phyloP scores from a whole-genome alignment of 1,140 invertebrate genomes.

The Metopolophium dirhodum region DNA sequence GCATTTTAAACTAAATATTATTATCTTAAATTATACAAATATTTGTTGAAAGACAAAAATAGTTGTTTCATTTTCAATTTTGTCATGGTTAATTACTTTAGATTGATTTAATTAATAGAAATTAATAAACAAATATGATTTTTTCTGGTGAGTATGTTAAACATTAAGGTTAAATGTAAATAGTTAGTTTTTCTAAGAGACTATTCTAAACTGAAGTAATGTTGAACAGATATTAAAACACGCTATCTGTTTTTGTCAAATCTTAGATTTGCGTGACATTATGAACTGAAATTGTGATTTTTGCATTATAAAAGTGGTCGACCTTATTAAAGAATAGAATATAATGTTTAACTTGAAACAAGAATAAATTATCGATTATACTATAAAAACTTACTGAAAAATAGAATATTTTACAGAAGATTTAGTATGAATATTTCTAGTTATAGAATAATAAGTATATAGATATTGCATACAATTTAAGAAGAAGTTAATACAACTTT shows the following conservation, averaged over 20 bases:
- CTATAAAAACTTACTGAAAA: neutral
- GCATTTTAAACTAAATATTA: too few species aligned
- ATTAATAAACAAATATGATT: neutral
- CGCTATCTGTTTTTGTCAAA: conserved; percentile 10
- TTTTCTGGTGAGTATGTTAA: neutral
- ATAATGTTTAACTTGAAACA: conserved; percentile 1
- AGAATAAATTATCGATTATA: neutral
- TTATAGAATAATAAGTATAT: neutral
- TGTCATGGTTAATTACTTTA: neutral
- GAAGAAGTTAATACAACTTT: neutral
- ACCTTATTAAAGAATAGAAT: neutral
- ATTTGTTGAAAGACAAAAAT: neutral
- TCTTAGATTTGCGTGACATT: conserved; percentile 33
- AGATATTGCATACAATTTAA: neutral
- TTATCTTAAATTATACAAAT: too few species aligned
- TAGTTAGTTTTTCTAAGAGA: neutral
- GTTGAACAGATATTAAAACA: conserved; percentile 1
- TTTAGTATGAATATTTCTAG: neutral
- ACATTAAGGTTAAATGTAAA: neutral
- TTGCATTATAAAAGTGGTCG: neutral
- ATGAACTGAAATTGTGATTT: too few species aligned
- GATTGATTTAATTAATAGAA: too few species aligned
- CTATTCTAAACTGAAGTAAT: neutral
- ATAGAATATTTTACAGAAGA: neutral
- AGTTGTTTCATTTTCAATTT: neutral